Evolutionary conservation across 92 coral and sea anemone species (phyloP), one percentile per base, ranked within the genome.

Genomic region (Meandrina meandrites): DNA sequence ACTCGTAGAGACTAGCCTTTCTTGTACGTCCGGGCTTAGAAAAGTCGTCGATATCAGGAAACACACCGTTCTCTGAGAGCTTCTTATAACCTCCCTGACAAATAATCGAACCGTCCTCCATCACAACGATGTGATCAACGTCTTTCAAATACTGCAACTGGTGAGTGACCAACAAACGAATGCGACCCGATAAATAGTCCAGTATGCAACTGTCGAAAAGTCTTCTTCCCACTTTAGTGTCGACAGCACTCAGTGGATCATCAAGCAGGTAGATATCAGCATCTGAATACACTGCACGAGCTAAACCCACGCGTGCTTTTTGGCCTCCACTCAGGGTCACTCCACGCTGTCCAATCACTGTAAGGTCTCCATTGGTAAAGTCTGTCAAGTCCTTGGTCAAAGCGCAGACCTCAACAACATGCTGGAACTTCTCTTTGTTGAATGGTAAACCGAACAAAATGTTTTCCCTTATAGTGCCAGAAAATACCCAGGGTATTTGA

Each of bases 171-270:
- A 77, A 30, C 60, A 77, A 77, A 9, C 80, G 62, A 77, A 71
- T 71, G 22, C 68, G 42, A 21, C 69, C 69, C 24, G 82, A 79
- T 35, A 79, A 32, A 10, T 31, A 18, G 2, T 37, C 51, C 10
- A 79, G 50, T 5, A 79, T 32, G 5, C 83, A 79, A 13, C 72
- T 79, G 31, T 58, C 32, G 9, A 79, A 79, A 28, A 79, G 83
- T n/a, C 21, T 60, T 19, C 53, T 36, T 56, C 83, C 83, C 3
- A 79, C 83, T 32, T 79, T 79, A 14, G 83, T 37, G 28, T 79
- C 83, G 34, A 79, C 83, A 9, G 83, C 83, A 58, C 82, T 79
- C 82, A 79, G 68, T 34, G 82, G 82, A 57, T 79, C 82, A 21
- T 79, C 82, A 17, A 79, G 82, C 1, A 79, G 82, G 19, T 51